These are phyloP conservation scores for Barbus barbus DNA, from an alignment of 2,113 vertebrate genomes.

Conservation along the genomic window DNA sequence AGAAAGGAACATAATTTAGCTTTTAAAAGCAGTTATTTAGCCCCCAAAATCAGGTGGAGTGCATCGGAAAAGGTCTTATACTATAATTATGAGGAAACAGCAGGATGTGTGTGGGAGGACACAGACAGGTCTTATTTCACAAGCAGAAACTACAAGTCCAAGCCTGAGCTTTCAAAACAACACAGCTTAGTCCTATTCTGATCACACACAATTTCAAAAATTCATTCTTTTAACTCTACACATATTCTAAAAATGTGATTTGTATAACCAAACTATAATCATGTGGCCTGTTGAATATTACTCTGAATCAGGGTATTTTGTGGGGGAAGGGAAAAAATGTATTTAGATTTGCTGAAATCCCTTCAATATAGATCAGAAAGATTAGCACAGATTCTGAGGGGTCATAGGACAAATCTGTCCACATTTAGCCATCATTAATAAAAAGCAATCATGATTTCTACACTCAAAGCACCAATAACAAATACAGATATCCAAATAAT, in stretches of 20 bases:
- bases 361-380: neutral
- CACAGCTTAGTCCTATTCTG: neutral
- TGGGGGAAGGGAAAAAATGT: neutral
- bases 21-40: neutral
- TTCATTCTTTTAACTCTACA: neutral
- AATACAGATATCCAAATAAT: neutral
- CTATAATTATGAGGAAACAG: conserved; percentile 6
- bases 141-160: neutral
- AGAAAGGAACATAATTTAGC: neutral
- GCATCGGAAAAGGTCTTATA: neutral
- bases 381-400: neutral
- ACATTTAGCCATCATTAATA: neutral
- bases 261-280: neutral
- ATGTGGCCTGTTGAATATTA: neutral
- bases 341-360: neutral
- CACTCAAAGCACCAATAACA: neutral
- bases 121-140: neutral
- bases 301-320: neutral
- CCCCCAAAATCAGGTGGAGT: neutral
- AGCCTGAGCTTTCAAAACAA: conserved; percentile 5
- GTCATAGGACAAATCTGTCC: neutral
- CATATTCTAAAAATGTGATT: neutral
- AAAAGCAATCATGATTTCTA: neutral
- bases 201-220: neutral
- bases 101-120: neutral